phyloP scores from a whole-genome alignment of 2,113 vertebrate species.

The Leptocoma aspasia region DNA sequence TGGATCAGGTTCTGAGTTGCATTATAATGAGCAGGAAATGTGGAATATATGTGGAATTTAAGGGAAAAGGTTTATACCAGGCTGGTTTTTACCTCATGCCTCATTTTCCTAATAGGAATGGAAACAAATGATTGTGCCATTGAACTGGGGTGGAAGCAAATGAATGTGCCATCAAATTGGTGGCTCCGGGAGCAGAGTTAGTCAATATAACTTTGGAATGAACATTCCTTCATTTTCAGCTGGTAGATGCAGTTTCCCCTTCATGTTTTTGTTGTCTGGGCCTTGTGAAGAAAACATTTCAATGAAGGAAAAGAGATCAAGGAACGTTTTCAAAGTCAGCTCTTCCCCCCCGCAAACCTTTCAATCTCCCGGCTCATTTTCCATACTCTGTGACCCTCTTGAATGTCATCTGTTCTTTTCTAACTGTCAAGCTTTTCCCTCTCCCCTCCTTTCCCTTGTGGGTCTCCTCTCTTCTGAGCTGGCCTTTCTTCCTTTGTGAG shows the following conservation, averaged over 20 bases:
- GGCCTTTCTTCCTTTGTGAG: constrained; percentile 20
- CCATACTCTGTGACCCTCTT: not conserved
- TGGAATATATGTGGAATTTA: not conserved
- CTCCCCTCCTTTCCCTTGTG: not conserved
- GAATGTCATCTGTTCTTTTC: not conserved
- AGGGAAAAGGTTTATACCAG: not conserved
- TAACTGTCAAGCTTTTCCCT: not conserved
- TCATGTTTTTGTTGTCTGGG: not conserved
- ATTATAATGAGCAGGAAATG: not conserved
- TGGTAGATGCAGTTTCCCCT: not conserved
- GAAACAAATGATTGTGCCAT: not conserved
- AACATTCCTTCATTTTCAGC: not conserved
- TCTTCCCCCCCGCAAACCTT: not conserved
- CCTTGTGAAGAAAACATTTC: constrained; percentile 17
- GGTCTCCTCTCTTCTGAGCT: constrained; percentile 5
- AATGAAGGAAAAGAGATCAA: not conserved
- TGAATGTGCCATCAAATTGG: not conserved
- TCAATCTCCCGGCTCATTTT: constrained; percentile 15
- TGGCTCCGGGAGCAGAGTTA: not conserved
- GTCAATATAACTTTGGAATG: not conserved
- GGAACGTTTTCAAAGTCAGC: not conserved
- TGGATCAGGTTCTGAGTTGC: not conserved
- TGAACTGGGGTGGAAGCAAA: not conserved
- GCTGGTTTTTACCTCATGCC: not conserved
- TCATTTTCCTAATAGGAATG: not conserved